Evolutionary conservation across 2,888 invertebrate genomes (phyloP).

Genomic region (Cordilura impudica): DNA sequence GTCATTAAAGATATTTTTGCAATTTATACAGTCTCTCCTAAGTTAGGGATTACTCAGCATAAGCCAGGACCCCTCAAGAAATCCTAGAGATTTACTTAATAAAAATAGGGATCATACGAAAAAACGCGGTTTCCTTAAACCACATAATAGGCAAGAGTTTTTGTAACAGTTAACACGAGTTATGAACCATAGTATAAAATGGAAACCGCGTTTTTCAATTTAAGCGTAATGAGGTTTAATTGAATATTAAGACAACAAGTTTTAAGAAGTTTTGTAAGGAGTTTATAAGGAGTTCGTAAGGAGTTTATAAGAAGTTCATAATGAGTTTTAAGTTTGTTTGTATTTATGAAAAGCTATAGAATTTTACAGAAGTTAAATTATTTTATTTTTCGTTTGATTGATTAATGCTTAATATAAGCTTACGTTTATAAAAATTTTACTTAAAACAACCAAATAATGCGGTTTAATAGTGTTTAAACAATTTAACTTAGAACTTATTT

Average conservation of each 20-base stretch:
- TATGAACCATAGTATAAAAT: neutral
- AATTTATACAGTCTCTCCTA: conserved; percentile 52
- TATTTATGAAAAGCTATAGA: too few relatives aligned
- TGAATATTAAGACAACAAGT: conserved; percentile 15
- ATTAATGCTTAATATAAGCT: too few relatives aligned
- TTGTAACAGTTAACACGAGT: neutral
- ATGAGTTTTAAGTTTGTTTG: too few relatives aligned
- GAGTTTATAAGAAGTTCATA: conserved; percentile 21
- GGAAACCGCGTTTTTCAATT: neutral
- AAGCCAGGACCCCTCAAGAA: conserved; percentile 13
- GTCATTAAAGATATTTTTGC: conserved; percentile 48
- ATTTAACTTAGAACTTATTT: too few relatives aligned
- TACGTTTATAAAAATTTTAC: too few relatives aligned
- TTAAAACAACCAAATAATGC: too few relatives aligned
- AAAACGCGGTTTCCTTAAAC: neutral
- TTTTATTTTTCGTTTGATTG: too few relatives aligned
- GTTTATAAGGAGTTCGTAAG: conserved; percentile 51
- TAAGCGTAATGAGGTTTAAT: conserved; percentile 32
- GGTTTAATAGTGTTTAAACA: too few relatives aligned
- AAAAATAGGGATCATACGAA: conserved; percentile 6
- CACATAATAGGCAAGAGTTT: neutral
- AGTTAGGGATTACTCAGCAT: conserved; percentile 48
- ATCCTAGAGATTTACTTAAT: conserved; percentile 22
- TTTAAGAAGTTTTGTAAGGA: conserved; percentile 54
- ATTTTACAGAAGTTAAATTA: too few relatives aligned